Evolutionary conservation across 2,888 invertebrate genomes (phyloP), one percentile per base, ranked within the genome.

Genomic region (Orthosia gothica): DNA sequence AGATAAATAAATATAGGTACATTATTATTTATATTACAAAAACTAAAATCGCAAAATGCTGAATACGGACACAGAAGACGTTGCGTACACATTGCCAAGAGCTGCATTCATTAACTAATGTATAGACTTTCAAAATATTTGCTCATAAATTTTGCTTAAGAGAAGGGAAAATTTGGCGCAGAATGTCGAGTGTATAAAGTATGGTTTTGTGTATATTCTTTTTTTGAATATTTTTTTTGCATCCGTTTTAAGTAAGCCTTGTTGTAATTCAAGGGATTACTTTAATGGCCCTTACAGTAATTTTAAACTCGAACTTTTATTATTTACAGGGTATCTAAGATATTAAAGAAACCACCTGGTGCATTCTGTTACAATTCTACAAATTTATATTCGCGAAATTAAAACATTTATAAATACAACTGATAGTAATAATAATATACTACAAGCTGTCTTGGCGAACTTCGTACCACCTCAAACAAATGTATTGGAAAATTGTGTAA

Each of bases 41-140:
- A 62, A 74, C 58, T 73, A n/a, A 65, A 69, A 70, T 47, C 9
- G 50, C 45, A 54, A 18, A n/a, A 0, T 7, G 5, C 90, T 91
- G 95, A 95, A 95, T 95, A 95, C 64, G 92, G 87, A 78, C 74
- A 66, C 83, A 13, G 78, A 90, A 94, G 92, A 93, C 87, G 89
- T 89, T 92, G 89, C 91, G 92, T 92, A 94, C 89, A 94, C 93
- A 93, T 88, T 91, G 90, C 90, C 92, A 92, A 91, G 92, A 93
- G 92, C 94, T 96, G 96, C 95, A 95, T 96, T 96, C 95, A 96
- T 96, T 96, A 96, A 95, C 95, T 96, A 96, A 96, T 96, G 95
- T 95, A 95, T 95, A 95, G 94, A 94, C 95, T 95, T 94, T 93
- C 94, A 94, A 95, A 95, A 96, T 95, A 95, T 96, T 96, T 96